These are phyloP conservation scores for Epinephelus awoara DNA, from an alignment of 2,797 vertebrate genomes.

Conservation along the genomic window DNA sequence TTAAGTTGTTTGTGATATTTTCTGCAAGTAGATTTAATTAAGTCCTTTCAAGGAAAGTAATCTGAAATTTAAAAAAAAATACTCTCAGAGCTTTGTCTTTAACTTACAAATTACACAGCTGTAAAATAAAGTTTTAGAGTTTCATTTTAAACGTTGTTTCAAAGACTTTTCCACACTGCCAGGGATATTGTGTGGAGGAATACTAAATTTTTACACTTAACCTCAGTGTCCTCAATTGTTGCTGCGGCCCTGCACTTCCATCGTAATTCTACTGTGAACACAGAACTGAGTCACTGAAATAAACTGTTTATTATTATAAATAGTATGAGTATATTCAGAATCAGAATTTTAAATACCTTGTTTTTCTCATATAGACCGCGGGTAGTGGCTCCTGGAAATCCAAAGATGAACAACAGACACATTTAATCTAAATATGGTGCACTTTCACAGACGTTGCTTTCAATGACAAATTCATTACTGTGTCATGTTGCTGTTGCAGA, in stretches of 20 bases:
- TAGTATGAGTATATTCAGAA: not conserved
- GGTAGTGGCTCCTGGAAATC: slow-evolving; percentile 42
- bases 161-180: not conserved
- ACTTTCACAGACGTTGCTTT: not conserved
- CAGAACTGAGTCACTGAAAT: not conserved
- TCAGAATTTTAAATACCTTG: not conserved
- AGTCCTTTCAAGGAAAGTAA: not conserved
- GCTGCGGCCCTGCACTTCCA: not conserved
- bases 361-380: slow-evolving; percentile 56
- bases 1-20: not conserved
- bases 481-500: not conserved
- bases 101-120: not conserved
- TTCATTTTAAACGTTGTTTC: not conserved
- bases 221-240: not conserved
- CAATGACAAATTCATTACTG: not conserved
- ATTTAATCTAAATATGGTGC: slow-evolving; percentile 28
- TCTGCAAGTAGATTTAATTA: not conserved
- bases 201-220: not conserved
- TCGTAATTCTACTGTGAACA: not conserved
- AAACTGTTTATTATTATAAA: not conserved
- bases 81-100: too few relatives aligned
- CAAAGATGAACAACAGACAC: slow-evolving; percentile 29
- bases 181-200: not conserved
- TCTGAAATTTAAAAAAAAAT: too few relatives aligned
- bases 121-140: not conserved